A percentile compares a stretch with the other conserved stretches of the same genome.
Conservation (phyloP, 2,888 invertebrate genomes). For the Papilio protenor region DNA sequence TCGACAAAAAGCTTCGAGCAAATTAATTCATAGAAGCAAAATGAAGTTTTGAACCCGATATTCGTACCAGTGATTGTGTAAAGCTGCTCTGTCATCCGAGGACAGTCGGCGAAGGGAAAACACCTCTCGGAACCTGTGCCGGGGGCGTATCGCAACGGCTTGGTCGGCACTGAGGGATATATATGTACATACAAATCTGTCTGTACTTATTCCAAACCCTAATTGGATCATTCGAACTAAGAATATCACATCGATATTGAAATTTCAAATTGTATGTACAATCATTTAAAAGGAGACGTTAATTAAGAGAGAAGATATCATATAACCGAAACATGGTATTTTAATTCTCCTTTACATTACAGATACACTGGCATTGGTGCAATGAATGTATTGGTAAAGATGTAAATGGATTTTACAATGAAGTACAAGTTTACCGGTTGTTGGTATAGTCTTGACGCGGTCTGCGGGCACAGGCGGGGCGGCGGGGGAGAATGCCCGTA, state of each 20-base stretch:
- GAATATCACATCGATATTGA: neutral
- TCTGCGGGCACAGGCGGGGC: slow-evolving; percentile 84
- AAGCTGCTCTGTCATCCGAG: slow-evolving; percentile 71
- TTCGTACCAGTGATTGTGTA: slow-evolving; percentile 76
- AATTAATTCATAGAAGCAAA: slow-evolving; percentile 63
- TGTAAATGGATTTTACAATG: neutral
- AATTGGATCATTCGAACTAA: slow-evolving; percentile 9
- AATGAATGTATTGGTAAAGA: neutral
- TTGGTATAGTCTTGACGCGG: slow-evolving; percentile 81
- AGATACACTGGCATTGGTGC: neutral
- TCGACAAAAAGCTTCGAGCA: slow-evolving; percentile 52
- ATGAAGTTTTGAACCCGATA: slow-evolving; percentile 57
- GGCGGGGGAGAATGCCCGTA: slow-evolving; percentile 88
- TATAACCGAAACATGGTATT: neutral
- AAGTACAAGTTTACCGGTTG: slow-evolving; percentile 32
- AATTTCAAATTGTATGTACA: neutral
- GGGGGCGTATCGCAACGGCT: slow-evolving; percentile 73
- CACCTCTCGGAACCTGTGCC: slow-evolving; percentile 73
- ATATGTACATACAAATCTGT: slow-evolving; percentile 71
- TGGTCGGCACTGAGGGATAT: slow-evolving; percentile 62
- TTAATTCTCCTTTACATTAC: neutral
- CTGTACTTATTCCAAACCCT: slow-evolving; percentile 54
- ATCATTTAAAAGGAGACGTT: neutral
- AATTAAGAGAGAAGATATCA: neutral
- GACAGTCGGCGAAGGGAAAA: slow-evolving; percentile 70